Percentiles rank a stretch among this genome's conserved stretches.
Evolutionary conservation across 2,888 invertebrate genomes (phyloP).

Genomic region (Cyclophora punctaria): DNA sequence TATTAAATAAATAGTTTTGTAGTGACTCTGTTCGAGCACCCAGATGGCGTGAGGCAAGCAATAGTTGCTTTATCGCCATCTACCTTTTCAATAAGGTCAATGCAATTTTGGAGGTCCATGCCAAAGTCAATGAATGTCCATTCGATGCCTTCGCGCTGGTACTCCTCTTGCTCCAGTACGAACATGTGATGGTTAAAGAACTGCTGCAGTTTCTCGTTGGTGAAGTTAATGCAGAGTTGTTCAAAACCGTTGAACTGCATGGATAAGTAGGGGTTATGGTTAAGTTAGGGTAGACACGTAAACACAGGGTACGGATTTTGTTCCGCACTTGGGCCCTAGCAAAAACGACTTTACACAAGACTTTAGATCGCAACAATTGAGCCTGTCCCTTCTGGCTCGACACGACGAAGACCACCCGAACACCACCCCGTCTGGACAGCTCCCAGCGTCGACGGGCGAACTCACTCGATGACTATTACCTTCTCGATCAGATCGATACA

Average conservation of each 20-base stretch:
- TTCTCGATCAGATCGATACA: constrained; percentile 97
- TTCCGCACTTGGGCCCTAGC: constrained; percentile 52
- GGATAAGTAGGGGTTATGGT: constrained; percentile 53
- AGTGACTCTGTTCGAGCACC: constrained; percentile 42
- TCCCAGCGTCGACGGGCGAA: constrained; percentile 40
- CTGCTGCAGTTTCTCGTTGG: constrained; percentile 97
- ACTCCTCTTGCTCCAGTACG: constrained; percentile 97
- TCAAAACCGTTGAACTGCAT: constrained; percentile 95
- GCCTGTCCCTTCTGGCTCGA: constrained; percentile 27
- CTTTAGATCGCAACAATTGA: constrained; percentile 11
- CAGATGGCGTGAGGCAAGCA: constrained; percentile 68
- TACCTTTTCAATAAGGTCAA: constrained; percentile 97
- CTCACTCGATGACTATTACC: constrained; percentile 74
- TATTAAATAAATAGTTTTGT: constrained; percentile 11
- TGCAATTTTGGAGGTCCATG: constrained; percentile 96
- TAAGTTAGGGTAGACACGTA: constrained; percentile 40
- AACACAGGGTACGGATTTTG: constrained; percentile 53
- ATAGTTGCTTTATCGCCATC: constrained; percentile 70
- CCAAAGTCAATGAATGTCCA: constrained; percentile 99
- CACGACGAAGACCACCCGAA: constrained; percentile 13
- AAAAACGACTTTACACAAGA: constrained; percentile 16
- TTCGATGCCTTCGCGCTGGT: constrained; percentile 94
- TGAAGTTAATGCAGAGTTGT: constrained; percentile 99
- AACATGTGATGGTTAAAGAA: constrained; percentile 99
- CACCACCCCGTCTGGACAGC: constrained; percentile 29